A percentile compares a stretch with the other conserved stretches of the same genome.
These are phyloP conservation scores for Rotaria macrura DNA, from an alignment of 2,888 invertebrate species.

Conservation along the genomic window DNA sequence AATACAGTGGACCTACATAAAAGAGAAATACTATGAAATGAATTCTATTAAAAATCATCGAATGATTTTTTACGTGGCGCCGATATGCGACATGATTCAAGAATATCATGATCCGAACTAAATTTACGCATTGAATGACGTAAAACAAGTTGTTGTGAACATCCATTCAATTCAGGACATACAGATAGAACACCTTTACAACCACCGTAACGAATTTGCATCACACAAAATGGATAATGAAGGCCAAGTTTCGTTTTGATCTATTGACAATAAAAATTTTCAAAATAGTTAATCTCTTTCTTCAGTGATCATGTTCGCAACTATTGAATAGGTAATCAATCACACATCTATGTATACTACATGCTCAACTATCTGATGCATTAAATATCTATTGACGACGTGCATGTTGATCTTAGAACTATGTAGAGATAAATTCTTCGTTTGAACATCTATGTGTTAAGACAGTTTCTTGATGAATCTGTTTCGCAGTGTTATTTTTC, in stretches of 20 bases:
- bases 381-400: too few relatives aligned
- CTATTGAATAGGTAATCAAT: too few relatives aligned
- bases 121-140: neutral
- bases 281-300: too few relatives aligned
- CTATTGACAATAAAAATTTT: neutral
- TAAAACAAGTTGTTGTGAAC: neutral
- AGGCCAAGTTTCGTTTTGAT: neutral
- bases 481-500: too few relatives aligned
- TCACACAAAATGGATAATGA: conserved; percentile 4
- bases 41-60: neutral
- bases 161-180: neutral
- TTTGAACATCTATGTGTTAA: too few relatives aligned
- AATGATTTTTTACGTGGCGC: neutral
- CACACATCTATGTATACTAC: too few relatives aligned
- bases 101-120: conserved; percentile 1
- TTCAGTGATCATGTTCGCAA: too few relatives aligned
- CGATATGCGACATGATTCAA: neutral
- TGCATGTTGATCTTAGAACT: too few relatives aligned
- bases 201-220: conserved; percentile 6
- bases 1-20: neutral
- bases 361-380: too few relatives aligned
- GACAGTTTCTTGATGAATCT: too few relatives aligned
- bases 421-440: too few relatives aligned
- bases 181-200: neutral
- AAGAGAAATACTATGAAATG: too few relatives aligned